These are phyloP conservation scores for Vireo griseus DNA, from an alignment of 2,797 vertebrate species.

Conservation along the genomic window DNA sequence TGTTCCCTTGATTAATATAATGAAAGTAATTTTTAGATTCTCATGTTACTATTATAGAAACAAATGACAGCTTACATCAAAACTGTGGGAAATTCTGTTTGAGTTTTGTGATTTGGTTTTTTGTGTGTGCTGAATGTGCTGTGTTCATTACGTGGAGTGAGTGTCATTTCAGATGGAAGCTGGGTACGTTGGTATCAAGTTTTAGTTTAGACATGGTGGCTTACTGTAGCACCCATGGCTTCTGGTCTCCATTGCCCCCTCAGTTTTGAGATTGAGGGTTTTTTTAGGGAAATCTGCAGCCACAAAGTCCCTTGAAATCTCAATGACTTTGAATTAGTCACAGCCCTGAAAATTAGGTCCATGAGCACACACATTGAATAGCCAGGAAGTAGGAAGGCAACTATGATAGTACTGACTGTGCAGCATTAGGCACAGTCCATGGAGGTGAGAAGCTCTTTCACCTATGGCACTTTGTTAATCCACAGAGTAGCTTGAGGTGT, in stretches of 20 bases:
- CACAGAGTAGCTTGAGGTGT: neutral
- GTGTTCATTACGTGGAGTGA: fast-evolving
- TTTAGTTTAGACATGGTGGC: neutral
- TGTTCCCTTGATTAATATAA: neutral
- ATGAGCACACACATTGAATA: neutral
- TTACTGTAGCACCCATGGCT: neutral
- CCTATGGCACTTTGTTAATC: neutral
- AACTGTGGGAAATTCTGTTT: neutral
- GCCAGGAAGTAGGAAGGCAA: neutral
- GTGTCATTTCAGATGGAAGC: neutral
- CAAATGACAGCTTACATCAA: neutral
- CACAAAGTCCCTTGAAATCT: neutral
- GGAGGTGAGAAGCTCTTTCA: neutral
- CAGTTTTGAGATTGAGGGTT: neutral
- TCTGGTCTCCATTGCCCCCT: neutral
- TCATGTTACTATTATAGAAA: neutral
- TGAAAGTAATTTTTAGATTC: neutral
- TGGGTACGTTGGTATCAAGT: neutral
- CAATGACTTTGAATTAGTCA: neutral
- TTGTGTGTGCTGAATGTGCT: neutral
- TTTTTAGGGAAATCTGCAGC: neutral
- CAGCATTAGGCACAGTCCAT: neutral
- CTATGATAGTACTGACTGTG: neutral
- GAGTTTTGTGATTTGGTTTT: neutral
- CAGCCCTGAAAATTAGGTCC: neutral